These are phyloP conservation scores for Leptodactylus fuscus DNA, from an alignment of 2,113 vertebrate genomes.

Conservation along the genomic window DNA sequence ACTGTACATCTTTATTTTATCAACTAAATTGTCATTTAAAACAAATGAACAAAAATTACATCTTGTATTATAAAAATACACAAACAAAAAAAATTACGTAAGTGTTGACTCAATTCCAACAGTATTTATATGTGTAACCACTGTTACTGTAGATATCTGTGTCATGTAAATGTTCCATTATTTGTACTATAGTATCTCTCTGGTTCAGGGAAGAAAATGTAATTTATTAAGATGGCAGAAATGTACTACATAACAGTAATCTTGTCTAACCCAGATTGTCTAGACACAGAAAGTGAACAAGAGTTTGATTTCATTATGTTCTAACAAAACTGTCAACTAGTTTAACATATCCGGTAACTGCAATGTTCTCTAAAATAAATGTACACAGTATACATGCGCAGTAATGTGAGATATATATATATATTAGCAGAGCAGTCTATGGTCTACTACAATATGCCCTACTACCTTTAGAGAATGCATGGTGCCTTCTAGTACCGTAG, in stretches of 20 bases:
- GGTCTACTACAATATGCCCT: too few relatives aligned
- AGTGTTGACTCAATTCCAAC: too few relatives aligned
- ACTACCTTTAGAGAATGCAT: too few relatives aligned
- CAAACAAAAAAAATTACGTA: background rate
- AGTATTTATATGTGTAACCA: background rate
- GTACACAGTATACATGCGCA: background rate
- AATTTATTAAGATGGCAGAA: too few relatives aligned
- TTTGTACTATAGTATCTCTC: too few relatives aligned
- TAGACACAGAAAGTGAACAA: background rate
- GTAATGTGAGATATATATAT: background rate
- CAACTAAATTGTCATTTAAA: slow-evolving; percentile 10
- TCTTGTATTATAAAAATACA: slow-evolving; percentile 9
- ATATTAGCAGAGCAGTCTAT: background rate
- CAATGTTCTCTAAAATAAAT: background rate
- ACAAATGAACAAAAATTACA: slow-evolving; percentile 20
- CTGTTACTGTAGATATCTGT: background rate
- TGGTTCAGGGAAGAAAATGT: too few relatives aligned
- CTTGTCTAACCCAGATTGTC: too few relatives aligned
- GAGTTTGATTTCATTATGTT: background rate
- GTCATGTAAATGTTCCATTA: background rate
- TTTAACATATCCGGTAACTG: background rate
- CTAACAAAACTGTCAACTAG: background rate
- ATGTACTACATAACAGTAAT: too few relatives aligned
- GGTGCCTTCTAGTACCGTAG: too few relatives aligned
- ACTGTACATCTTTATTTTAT: slow-evolving; percentile 35